Conservation (phyloP, 2,113 vertebrate species). For the Parotia lawesii region DNA sequence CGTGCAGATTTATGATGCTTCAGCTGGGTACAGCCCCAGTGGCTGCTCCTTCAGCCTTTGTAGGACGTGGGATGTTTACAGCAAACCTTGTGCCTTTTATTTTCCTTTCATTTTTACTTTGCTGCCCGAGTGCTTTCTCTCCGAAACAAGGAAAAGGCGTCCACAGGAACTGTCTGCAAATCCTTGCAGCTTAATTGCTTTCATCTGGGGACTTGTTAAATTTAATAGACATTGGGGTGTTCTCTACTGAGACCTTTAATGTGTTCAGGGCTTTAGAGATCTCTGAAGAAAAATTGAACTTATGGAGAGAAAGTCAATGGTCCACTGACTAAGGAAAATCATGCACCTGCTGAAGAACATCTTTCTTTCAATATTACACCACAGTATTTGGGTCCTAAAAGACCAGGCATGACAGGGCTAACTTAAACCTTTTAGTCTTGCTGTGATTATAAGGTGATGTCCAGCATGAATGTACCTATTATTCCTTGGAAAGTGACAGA, state of each 20-base stretch:
- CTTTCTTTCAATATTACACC: background rate
- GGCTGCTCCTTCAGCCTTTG: background rate
- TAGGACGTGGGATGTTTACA: background rate
- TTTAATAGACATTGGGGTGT: slow-evolving; percentile 61
- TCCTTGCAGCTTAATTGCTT: slow-evolving; percentile 51
- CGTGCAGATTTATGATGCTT: background rate
- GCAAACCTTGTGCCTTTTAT: background rate
- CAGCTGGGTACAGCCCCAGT: background rate
- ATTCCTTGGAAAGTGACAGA: background rate
- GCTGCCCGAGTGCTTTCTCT: background rate
- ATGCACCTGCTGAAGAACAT: slow-evolving; percentile 17
- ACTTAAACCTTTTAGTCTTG: background rate
- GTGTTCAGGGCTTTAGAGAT: background rate
- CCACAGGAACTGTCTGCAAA: slow-evolving; percentile 26
- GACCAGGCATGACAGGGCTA: background rate
- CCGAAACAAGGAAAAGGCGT: slow-evolving; percentile 2
- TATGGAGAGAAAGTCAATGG: slow-evolving; percentile 18
- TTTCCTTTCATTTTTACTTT: background rate
- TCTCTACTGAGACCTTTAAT: slow-evolving; percentile 56
- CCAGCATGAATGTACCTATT: background rate
- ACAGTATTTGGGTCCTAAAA: background rate
- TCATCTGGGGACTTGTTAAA: slow-evolving; percentile 56
- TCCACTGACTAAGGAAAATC: slow-evolving; percentile 25
- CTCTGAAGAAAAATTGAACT: slow-evolving; percentile 39
- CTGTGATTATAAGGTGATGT: background rate